Evolutionary conservation across 2,797 vertebrate species (phyloP), one percentile per base, ranked within the genome.

Genomic region (Chelonia mydas): DNA sequence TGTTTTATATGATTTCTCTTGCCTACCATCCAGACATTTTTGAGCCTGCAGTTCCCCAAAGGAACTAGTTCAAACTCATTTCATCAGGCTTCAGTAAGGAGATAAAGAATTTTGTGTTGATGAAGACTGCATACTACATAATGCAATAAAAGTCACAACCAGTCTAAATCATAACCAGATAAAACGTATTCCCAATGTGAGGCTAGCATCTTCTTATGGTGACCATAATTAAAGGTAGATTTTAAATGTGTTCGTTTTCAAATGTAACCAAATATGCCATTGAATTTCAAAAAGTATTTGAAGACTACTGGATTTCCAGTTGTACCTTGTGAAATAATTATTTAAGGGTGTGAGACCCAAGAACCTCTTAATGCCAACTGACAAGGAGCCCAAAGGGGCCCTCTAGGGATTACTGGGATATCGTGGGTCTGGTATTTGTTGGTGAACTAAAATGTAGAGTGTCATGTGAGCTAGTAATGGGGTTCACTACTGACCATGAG

Each of bases 21-120:
- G 92, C 49, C 87, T 95, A 82, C 87, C 94, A 87, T 94, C 94
- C 92, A 68, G 41, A 16, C 89, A 93, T 95, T 92, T 96, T 89
- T 84, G 51, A 97, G 91, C 84, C 90, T 92, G 84, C 84, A 91
- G 78, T 81, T 96, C 89, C 92, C 83, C 1, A 16, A 94, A 91
- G 83, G 96, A 95, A 95, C 82, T 87, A 72, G 45, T 93, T 96
- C 90, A 96, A 96, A 72, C 61, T 89, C 83, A 50, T 93, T 94
- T 94, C 96, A 96, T 95, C 90, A 95, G 88, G 81, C 83, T 92
- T 83, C 84, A 93, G 7, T 85, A 81, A 94, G 87, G 45, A 96
- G 68, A 12, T 59, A 93, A 88, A 76, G 37, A 88, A 83, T 90
- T 54, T 90, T 47, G 45, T 89, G 76, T n/a, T 95, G 94, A 87